These are phyloP conservation scores for Sweltsa coloradensis DNA, from an alignment of 1,140 invertebrate species.

Conservation along the genomic window DNA sequence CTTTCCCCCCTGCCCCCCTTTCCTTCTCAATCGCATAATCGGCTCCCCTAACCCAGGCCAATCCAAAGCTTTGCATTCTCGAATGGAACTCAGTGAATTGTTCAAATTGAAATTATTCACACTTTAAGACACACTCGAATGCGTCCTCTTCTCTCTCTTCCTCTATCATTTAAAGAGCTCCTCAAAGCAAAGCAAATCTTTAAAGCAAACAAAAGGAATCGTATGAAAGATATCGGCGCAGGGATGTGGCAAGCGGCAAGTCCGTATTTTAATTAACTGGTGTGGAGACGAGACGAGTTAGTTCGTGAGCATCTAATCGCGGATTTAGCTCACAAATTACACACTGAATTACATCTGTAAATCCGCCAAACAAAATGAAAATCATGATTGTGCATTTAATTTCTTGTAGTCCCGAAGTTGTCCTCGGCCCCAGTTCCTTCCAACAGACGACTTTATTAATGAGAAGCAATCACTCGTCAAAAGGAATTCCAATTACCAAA, in stretches of 20 bases:
- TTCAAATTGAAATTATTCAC: constrained; percentile 9
- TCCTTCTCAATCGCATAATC: background rate
- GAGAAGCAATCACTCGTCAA: no score
- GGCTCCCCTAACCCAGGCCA: background rate
- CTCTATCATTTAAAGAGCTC: background rate
- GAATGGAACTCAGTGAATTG: constrained; percentile 6
- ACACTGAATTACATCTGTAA: no score
- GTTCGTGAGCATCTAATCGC: no score
- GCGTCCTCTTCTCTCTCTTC: background rate
- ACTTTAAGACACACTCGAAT: constrained; percentile 8
- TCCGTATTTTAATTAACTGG: constrained; percentile 11
- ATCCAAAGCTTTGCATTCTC: background rate
- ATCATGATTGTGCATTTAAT: no score
- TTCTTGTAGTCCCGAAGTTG: no score
- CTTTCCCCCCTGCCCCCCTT: background rate
- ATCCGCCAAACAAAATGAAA: no score
- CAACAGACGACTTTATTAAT: no score
- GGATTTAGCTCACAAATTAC: no score
- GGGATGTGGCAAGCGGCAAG: background rate
- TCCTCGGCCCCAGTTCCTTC: no score
- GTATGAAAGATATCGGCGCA: background rate
- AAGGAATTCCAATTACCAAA: no score
- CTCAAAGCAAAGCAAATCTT: constrained; percentile 1
- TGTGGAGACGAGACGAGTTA: no score
- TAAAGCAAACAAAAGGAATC: background rate